These are phyloP conservation scores for Dasysyrphus tricinctus DNA, from an alignment of 2,888 invertebrate genomes.

Conservation along the genomic window DNA sequence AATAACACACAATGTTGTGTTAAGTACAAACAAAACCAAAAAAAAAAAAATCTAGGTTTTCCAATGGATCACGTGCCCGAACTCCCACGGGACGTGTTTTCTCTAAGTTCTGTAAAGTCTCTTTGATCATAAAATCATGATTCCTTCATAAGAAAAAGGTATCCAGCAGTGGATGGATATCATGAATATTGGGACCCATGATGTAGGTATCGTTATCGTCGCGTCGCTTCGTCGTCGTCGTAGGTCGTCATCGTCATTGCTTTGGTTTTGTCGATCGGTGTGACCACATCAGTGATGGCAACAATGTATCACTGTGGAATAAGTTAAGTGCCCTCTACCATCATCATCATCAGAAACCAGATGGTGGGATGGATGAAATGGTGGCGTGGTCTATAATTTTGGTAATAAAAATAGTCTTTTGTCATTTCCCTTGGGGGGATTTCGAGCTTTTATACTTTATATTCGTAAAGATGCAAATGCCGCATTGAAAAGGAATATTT, in stretches of 20 bases:
- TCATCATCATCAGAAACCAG: conserved; percentile 4
- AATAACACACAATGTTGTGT: conserved; percentile 29
- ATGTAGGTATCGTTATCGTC: conserved; percentile 12
- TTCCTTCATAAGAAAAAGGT: conserved; percentile 17
- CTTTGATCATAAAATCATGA: conserved; percentile 50
- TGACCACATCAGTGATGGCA: conserved; percentile 33
- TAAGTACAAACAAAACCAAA: not conserved
- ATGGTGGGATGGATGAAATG: conserved; percentile 51
- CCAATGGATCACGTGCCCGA: conserved; percentile 39
- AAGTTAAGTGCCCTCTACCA: conserved; percentile 43
- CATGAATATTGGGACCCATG: conserved; percentile 25
- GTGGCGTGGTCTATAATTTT: conserved; percentile 63
- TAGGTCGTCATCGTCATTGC: not conserved
- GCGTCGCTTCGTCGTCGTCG: not conserved
- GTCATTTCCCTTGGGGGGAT: conserved; percentile 55
- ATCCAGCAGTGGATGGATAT: conserved; percentile 40
- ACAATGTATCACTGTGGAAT: conserved; percentile 39
- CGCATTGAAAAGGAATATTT: conserved; percentile 28
- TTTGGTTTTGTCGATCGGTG: not conserved
- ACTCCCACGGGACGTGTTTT: conserved; percentile 51
- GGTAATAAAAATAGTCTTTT: conserved; percentile 63
- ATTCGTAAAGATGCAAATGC: conserved; percentile 35
- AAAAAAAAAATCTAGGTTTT: conserved; percentile 36
- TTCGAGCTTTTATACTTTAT: not conserved
- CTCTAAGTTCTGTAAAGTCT: conserved; percentile 7